Conservation (phyloP, 2,888 invertebrate species). For the Dryadula phaetusa region DNA sequence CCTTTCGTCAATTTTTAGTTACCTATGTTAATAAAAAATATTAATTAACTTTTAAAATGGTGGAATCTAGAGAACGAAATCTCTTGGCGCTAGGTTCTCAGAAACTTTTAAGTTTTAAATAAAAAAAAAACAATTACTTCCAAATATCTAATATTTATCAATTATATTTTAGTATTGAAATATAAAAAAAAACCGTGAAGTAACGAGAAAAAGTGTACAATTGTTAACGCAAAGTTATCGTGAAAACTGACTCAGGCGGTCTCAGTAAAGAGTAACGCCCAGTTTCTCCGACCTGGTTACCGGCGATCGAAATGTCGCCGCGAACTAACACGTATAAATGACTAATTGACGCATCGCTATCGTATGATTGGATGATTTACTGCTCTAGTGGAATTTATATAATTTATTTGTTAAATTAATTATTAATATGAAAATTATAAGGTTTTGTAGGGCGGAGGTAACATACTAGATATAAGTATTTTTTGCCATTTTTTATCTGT, state of each 20-base stretch:
- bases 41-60: not conserved
- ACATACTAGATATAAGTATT: too few species aligned
- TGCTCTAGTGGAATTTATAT: slow-evolving; percentile 14
- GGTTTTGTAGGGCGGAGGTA: too few species aligned
- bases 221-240: slow-evolving; percentile 33
- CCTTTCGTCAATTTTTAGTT: not conserved
- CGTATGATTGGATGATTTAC: slow-evolving; percentile 8
- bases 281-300: slow-evolving; percentile 61
- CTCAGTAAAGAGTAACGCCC: slow-evolving; percentile 53
- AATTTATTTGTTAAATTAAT: too few species aligned
- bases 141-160: too few species aligned
- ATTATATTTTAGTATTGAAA: too few species aligned
- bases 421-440: too few species aligned
- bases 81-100: not conserved
- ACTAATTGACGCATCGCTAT: slow-evolving; percentile 55
- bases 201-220: not conserved
- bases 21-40: not conserved
- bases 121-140: too few species aligned
- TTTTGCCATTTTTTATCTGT: too few species aligned
- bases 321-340: slow-evolving; percentile 64
- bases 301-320: slow-evolving; percentile 39
- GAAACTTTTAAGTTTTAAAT: too few species aligned
- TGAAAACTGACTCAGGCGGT: slow-evolving; percentile 31
- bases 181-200: too few species aligned
- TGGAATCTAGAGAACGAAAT: too few species aligned